Conservation (phyloP, 2,888 invertebrate genomes). For the Therioaphis trifolii region DNA sequence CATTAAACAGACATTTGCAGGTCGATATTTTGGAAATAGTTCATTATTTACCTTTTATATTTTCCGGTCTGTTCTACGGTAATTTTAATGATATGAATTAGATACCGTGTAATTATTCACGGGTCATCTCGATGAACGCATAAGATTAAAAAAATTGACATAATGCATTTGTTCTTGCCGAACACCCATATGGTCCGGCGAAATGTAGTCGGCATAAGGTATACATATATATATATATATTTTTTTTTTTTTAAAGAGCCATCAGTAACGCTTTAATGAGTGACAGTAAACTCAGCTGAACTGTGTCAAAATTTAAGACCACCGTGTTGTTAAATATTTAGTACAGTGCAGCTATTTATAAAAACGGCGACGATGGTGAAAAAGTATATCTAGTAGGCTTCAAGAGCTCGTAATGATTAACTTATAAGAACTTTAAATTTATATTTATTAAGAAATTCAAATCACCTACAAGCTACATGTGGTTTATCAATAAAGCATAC, state of each 20-base stretch:
- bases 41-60: neutral
- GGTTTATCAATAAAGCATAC: too few species aligned
- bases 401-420: too few species aligned
- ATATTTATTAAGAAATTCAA: too few species aligned
- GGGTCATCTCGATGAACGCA: slow-evolving; percentile 16
- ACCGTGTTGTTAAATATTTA: slow-evolving; percentile 14
- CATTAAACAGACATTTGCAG: slow-evolving; percentile 31
- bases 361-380: neutral
- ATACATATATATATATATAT: too few species aligned
- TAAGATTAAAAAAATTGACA: neutral
- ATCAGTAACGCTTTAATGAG: slow-evolving; percentile 45
- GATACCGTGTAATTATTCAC: slow-evolving; percentile 36
- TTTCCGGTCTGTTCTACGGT: slow-evolving; percentile 42
- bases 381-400: too few species aligned
- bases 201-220: neutral
- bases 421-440: too few species aligned
- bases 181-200: slow-evolving; percentile 38
- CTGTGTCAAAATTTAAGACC: slow-evolving; percentile 34
- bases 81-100: neutral
- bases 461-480: too few species aligned
- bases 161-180: slow-evolving; percentile 43
- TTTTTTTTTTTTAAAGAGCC: slow-evolving; percentile 1
- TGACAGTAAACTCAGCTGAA: neutral
- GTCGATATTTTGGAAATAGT: slow-evolving; percentile 21
- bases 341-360: neutral